These are phyloP conservation scores for Taenaris catops DNA, from an alignment of 2,888 invertebrate species.

Conservation along the genomic window DNA sequence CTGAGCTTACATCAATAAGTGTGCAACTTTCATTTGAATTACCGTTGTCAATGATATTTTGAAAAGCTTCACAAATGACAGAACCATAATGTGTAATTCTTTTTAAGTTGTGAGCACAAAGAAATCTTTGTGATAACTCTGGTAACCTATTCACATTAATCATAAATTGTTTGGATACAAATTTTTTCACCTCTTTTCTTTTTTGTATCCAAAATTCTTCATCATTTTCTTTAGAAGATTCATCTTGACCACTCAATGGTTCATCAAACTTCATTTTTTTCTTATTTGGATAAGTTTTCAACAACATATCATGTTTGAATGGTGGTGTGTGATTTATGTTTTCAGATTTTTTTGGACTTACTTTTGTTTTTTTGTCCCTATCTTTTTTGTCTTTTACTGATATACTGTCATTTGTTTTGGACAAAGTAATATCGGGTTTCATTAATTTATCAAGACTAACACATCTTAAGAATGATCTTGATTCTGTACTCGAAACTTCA, in stretches of 20 bases:
- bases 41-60: no score
- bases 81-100: conserved; percentile 39
- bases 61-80: conserved; percentile 40
- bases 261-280: conserved; percentile 5
- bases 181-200: conserved; percentile 43
- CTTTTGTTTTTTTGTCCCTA: conserved; percentile 20
- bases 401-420: conserved; percentile 10
- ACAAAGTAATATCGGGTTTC: conserved; percentile 36
- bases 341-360: conserved; percentile 11
- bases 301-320: no score
- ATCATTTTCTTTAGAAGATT: conserved; percentile 31
- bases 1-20: conserved; percentile 6
- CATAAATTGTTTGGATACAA: conserved; percentile 47
- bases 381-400: conserved; percentile 14
- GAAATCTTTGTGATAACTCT: conserved; percentile 36
- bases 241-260: conserved; percentile 10
- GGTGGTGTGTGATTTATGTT: no score
- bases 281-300: conserved; percentile 3
- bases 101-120: conserved; percentile 38
- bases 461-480: conserved; percentile 56
- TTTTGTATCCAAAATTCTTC: conserved; percentile 30
- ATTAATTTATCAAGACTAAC: conserved; percentile 57
- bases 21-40: conserved; percentile 20
- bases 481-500: conserved; percentile 9
- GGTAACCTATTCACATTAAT: conserved; percentile 45